Evolutionary conservation across 2,888 invertebrate species (phyloP), one percentile per base, ranked within the genome.

Genomic region (Melinopterus prodromus): DNA sequence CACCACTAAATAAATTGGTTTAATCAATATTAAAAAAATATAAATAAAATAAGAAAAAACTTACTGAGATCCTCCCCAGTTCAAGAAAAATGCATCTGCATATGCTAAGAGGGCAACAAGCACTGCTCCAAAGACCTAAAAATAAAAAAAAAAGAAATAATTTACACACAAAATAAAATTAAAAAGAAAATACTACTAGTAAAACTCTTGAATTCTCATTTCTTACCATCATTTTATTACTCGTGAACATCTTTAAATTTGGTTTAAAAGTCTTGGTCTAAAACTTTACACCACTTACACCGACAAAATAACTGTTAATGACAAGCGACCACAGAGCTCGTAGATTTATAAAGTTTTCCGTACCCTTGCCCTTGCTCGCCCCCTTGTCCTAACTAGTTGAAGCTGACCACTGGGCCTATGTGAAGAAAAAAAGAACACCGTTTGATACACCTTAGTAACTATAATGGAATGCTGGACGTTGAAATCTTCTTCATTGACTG

Each of bases 271-370:
- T 35, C 77, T 80, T 38, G 71, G 69, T 69, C 16, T 77, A 77
- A 38, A 38, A 77, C 71, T 36, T 69, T 75, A 76, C 78, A 76
- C 78, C 69, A 71, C 71, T 71, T 76, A 35, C 78, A 78, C 80
- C 78, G 71, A 80, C 78, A 16, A 78, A 78, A 78, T 76, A 78
- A 77, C 76, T 81, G 77, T 79, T 81, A 81, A 81, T 81, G 81
- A 79, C 74, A 74, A 53, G 77, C 69, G 53, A 75, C 79, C 70
- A 79, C 74, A 70, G 74, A 79, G 71, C 78, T 77, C 77, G 77
- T 77, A 77, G 77, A 78, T 81, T 81, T 81, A 81, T 81, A 81
- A 81, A 77, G 79, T 79, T 15, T 77, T 72, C 77, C 77, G 78
- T 76, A 76, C 79, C 79, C 75, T 37, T 79, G 81, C 79, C 81